Evolutionary conservation across 2,113 vertebrate genomes (phyloP), one percentile per base, ranked within the genome.

Genomic region (Salminus brasiliensis): DNA sequence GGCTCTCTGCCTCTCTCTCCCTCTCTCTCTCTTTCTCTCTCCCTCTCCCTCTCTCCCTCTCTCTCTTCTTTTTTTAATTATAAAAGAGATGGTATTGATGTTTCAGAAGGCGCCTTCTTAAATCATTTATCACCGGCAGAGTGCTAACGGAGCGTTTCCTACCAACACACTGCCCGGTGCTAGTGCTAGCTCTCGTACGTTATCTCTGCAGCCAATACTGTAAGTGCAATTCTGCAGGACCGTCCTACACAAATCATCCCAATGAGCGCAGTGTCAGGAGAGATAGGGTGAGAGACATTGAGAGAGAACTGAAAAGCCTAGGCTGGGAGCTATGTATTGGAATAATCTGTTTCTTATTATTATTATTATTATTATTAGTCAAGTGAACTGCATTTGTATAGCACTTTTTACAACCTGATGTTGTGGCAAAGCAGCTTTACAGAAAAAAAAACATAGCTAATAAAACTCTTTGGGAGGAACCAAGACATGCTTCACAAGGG

Each of bases 41-140:
- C 27, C 30, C 9, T 71, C n/a, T n/a, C n/a, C n/a, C n/a, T n/a
- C n/a, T 43, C 21, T 55, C 41, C 16, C 27, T 67, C 27, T 49
- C 9, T 71, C n/a, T n/a, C n/a, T 23, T 36, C 25, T 91, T 83
- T 83, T 91, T 92, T 92, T 92, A 93, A 94, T 93, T 92, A 93
- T 89, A 91, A 87, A 88, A 86, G 86, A 90, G 90, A 90, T 91
- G 88, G 88, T 90, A 92, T 91, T 93, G 92, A 93, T 92, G 88
- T 92, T 86, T 88, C 88, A 82, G 85, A 86, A 78, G 87, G 86
- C 87, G 81, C 82, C 86, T 88, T 91, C 89, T 89, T 91, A 89
- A 90, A 92, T 92, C 89, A 90, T 93, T 92, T 91, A 92, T 91
- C 87, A 90, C 88, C 76, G 70, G 81, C 80, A 82, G 88, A 90